These are phyloP conservation scores for Odontomyia ornata DNA, from an alignment of 2,888 invertebrate genomes.

Conservation along the genomic window DNA sequence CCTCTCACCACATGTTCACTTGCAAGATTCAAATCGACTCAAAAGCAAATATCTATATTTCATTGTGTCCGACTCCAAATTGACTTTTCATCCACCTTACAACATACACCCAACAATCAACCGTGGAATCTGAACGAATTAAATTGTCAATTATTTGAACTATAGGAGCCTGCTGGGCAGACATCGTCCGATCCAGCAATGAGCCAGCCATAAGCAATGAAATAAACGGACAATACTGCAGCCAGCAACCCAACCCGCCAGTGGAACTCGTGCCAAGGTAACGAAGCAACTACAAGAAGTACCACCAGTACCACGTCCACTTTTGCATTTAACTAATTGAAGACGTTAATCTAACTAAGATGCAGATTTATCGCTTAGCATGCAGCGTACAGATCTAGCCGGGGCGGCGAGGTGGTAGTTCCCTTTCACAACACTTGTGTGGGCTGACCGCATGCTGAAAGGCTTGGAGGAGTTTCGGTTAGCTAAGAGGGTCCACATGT, in stretches of 20 bases:
- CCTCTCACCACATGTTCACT: not conserved
- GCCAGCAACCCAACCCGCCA: too few species aligned
- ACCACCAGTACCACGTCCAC: not conserved
- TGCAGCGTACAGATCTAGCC: not conserved
- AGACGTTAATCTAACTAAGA: conserved; percentile 1
- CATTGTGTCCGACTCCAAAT: not conserved
- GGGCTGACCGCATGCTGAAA: not conserved
- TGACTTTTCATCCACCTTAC: not conserved
- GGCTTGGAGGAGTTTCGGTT: not conserved
- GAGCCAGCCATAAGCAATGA: not conserved
- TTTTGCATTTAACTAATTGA: conserved; percentile 13
- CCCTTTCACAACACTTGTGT: not conserved
- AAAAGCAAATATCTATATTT: not conserved
- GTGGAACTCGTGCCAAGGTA: not conserved
- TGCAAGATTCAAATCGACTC: not conserved
- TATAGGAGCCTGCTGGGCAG: not conserved
- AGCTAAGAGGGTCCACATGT: not conserved
- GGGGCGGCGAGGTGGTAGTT: not conserved
- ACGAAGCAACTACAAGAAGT: not conserved
- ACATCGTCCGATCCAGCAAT: not conserved
- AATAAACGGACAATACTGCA: too few species aligned
- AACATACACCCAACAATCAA: not conserved
- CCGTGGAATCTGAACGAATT: conserved; percentile 4
- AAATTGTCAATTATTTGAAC: not conserved
- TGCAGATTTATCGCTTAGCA: not conserved